These are phyloP conservation scores for Meghimatium bilineatum DNA, from an alignment of 2,888 invertebrate genomes.

Conservation along the genomic window DNA sequence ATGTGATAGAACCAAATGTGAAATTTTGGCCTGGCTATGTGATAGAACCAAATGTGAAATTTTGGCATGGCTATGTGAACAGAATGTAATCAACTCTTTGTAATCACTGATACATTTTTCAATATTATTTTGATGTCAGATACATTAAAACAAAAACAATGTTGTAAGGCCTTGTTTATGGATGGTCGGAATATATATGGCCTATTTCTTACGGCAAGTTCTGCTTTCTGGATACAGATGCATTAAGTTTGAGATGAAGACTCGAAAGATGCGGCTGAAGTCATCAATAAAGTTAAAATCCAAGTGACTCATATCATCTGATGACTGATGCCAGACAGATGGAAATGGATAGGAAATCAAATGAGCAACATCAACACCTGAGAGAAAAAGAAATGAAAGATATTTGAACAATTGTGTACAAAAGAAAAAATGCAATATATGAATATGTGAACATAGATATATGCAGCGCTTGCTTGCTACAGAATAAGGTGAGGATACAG, in stretches of 20 bases:
- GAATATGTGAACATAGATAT: background rate
- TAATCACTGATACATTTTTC: no score
- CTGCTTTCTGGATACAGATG: slow-evolving; percentile 68
- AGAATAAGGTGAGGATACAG: no score
- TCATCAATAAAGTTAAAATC: slow-evolving; percentile 90
- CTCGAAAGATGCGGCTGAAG: slow-evolving; percentile 90
- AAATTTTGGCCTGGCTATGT: no score
- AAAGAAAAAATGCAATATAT: background rate
- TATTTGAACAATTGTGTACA: no score
- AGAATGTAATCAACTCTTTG: no score
- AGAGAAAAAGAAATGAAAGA: slow-evolving; percentile 66
- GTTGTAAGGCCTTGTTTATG: no score
- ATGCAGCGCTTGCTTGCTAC: no score
- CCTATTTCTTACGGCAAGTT: slow-evolving; percentile 50
- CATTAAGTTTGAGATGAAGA: slow-evolving; percentile 92
- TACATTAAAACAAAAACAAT: no score
- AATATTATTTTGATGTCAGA: no score
- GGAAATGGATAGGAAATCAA: slow-evolving; percentile 95
- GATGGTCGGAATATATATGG: background rate
- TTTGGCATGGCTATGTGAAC: no score
- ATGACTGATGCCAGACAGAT: slow-evolving; percentile 89
- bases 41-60: no score
- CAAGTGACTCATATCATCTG: slow-evolving; percentile 86
- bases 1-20: no score
- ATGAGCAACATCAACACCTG: slow-evolving; percentile 94